These are phyloP conservation scores for Melipona quadrifasciata DNA, from an alignment of 1,140 invertebrate species.

Conservation along the genomic window DNA sequence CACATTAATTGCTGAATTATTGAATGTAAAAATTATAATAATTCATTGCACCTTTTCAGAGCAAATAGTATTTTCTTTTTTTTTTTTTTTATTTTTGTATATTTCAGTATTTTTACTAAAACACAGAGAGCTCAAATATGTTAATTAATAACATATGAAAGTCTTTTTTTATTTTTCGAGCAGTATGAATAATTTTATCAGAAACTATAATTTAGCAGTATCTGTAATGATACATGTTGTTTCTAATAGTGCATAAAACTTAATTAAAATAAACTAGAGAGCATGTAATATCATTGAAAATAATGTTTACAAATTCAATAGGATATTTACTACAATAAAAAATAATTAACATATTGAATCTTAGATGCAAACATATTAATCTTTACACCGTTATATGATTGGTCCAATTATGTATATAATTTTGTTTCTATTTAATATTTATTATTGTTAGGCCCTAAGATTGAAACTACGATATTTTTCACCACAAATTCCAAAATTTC, in stretches of 20 bases:
- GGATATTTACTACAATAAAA: slow-evolving; percentile 12
- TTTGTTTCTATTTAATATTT: slow-evolving; percentile 43
- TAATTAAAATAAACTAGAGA: slow-evolving; percentile 33
- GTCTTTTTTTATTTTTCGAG: slow-evolving; percentile 17
- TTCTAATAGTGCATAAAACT: slow-evolving; percentile 10
- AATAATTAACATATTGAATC: slow-evolving; percentile 7
- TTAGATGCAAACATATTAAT: slow-evolving; percentile 36
- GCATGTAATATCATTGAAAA: slow-evolving; percentile 19
- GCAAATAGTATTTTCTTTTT: slow-evolving; percentile 40
- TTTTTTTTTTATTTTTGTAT: slow-evolving; percentile 29
- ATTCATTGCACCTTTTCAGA: slow-evolving; percentile 54
- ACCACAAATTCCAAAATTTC: background rate
- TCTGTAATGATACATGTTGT: background rate
- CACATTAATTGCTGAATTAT: slow-evolving; percentile 66
- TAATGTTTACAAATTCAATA: slow-evolving; percentile 11
- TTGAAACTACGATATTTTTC: slow-evolving; percentile 19
- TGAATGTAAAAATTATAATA: slow-evolving; percentile 49
- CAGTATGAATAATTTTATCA: background rate
- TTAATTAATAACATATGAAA: slow-evolving; percentile 18
- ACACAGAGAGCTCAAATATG: slow-evolving; percentile 32
- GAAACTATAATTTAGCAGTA: slow-evolving; percentile 8
- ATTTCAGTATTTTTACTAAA: slow-evolving; percentile 27
- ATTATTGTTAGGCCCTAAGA: slow-evolving; percentile 38
- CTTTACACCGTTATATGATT: slow-evolving; percentile 46
- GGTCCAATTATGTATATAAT: slow-evolving; percentile 55